Percentiles rank a stretch among this genome's conserved stretches.
These are phyloP conservation scores for Tetramorium alpestre DNA, from an alignment of 1,140 invertebrate species.

Conservation along the genomic window DNA sequence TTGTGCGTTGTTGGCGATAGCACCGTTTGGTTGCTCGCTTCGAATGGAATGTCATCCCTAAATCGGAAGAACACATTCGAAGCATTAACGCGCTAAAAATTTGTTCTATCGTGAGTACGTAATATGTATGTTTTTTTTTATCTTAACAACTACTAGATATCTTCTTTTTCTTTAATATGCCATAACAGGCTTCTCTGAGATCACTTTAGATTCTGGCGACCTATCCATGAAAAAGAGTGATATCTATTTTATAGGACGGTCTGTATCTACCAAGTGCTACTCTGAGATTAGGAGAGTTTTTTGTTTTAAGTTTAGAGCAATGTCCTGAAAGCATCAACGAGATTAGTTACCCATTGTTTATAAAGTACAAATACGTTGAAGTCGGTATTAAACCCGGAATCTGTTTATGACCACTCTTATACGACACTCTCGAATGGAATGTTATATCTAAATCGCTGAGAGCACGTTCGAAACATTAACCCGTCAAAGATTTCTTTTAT, in stretches of 20 bases:
- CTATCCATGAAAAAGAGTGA: too few species aligned
- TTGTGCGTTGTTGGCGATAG: slow-evolving; percentile 33
- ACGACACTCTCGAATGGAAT: not conserved
- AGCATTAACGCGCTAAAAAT: not conserved
- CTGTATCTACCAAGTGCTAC: not conserved
- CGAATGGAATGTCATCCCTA: slow-evolving; percentile 39
- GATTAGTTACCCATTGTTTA: not conserved
- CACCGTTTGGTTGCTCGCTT: slow-evolving; percentile 58
- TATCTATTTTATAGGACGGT: too few species aligned
- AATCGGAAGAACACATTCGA: not conserved
- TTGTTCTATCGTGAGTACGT: not conserved
- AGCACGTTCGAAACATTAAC: not conserved
- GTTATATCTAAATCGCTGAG: not conserved
- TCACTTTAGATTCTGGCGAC: not conserved
- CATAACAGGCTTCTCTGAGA: not conserved
- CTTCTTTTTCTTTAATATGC: not conserved
- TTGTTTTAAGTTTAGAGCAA: not conserved
- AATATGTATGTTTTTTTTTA: not conserved
- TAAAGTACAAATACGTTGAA: not conserved
- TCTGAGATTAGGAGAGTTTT: not conserved
- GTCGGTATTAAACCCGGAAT: not conserved
- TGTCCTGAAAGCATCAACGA: not conserved
- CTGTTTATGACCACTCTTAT: not conserved
- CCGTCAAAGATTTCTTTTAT: not conserved
- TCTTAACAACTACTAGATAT: too few species aligned